Evolutionary conservation across 2,797 vertebrate species (phyloP), one percentile per base, ranked within the genome.

Genomic region (Phoxinus dragarum): DNA sequence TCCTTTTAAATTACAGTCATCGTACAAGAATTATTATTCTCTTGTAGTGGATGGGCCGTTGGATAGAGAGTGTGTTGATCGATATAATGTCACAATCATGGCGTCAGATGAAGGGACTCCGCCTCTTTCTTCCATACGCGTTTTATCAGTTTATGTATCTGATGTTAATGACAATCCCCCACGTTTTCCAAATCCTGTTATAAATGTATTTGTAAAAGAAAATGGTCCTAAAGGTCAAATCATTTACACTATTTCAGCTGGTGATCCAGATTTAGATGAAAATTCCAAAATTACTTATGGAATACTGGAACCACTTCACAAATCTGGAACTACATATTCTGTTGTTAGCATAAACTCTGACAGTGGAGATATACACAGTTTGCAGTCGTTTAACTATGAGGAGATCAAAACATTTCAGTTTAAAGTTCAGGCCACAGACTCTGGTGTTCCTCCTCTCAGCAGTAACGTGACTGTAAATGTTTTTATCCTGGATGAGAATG

Each of bases 331-430:
- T n/a, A n/a, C n/a, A n/a, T n/a, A n/a, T n/a, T n/a, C n/a, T n/a
- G n/a, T n/a, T n/a, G n/a, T n/a, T n/a, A n/a, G n/a, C 4, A 91
- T 95, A 0, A 92, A 90, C 87, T 89, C 91, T 59, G 93, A 91
- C 1, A 94, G 83, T 16, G 92, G 93, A 81, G 92, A 93, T 3
- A 87, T 93, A 38, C 81, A 89, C 86, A 83, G 77, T 23, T 67
- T 91, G n/a, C 75, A 89, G 16, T 84, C 89, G 12, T 90, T 91
- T 87, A 88, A 90, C 23, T 84, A 86, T 78, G 89, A 92, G 52
- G 84, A 92, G 17, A n/a, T 80, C 7, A 86, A 87, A 61, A 81
- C 42, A 23, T 88, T 90, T 10, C 66, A 89, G 69, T 90, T 90
- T 68, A 81, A 88, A 4, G 84, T 89, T 44, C 84, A 87, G 82